Evolutionary conservation across 2,888 invertebrate species (phyloP).

Genomic region (Dusona sp.): DNA sequence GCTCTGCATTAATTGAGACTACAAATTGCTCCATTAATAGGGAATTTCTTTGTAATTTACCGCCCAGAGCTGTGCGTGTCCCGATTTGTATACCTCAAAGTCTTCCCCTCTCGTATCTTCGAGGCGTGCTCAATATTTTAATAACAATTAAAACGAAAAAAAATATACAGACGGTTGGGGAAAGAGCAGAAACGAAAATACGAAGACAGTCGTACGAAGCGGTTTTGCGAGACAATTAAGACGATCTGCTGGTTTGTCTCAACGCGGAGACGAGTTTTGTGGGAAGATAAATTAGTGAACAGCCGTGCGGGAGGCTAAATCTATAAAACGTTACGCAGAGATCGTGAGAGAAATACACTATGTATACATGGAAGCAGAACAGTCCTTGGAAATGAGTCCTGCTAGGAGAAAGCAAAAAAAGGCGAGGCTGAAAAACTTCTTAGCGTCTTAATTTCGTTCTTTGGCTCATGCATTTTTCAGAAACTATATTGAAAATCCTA

Average conservation of each 20-base stretch:
- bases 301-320: slow-evolving; percentile 18
- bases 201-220: not conserved
- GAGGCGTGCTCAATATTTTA: slow-evolving; percentile 56
- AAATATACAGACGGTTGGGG: not conserved
- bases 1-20: slow-evolving; percentile 70
- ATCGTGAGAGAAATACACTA: slow-evolving; percentile 24
- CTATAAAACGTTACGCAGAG: slow-evolving; percentile 16
- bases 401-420: not conserved
- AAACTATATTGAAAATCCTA: slow-evolving; percentile 68
- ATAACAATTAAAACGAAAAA: slow-evolving; percentile 54
- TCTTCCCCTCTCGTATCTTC: not conserved
- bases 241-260: slow-evolving; percentile 42
- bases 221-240: slow-evolving; percentile 57
- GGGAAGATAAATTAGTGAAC: slow-evolving; percentile 50
- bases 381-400: slow-evolving; percentile 23
- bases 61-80: slow-evolving; percentile 31
- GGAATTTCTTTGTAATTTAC: slow-evolving; percentile 64
- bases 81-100: slow-evolving; percentile 24
- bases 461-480: slow-evolving; percentile 71
- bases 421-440: slow-evolving; percentile 54
- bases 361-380: slow-evolving; percentile 26
- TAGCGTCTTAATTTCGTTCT: slow-evolving; percentile 69
- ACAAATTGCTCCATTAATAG: slow-evolving; percentile 72
- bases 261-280: not conserved
- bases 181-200: slow-evolving; percentile 35